Evolutionary conservation across 2,888 invertebrate genomes (phyloP), one percentile per base, ranked within the genome.

Genomic region (Sminthurinus aureus): DNA sequence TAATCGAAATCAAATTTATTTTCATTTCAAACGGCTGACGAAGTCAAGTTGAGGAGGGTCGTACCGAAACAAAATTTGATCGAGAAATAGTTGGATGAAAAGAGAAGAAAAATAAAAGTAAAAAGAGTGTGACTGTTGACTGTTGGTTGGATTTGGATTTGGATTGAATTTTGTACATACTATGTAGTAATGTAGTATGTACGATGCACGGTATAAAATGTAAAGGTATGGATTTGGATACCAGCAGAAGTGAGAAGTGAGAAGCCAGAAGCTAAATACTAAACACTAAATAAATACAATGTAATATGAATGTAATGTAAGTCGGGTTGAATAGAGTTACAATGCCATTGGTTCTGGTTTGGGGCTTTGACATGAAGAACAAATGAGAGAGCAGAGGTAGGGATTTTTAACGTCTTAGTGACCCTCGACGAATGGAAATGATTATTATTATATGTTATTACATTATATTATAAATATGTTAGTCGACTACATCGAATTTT

Each of bases 281-380:
- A 81, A 81, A 81, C 69, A 81, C 80, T 81, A 81, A 81, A 81
- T 51, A 64, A 80, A 67, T 81, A 75, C 51, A 80, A 83, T 81
- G 75, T 69, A 69, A 69, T 69, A 83, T 67, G 76, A 52, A 52
- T 71, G 58, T 58, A 58, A 58, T 58, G 9, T 2, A 15, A 18
- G 58, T 58, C 52, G 58, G 52, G 4, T 22, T 80, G 75, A 83
- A 83, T 83, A 51, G 80, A 69, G 20, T 50, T 20, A 81, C 82
- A 83, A 83, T 85, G 81, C 81, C 79, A 85, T 85, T 87, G 85
- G 85, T 85, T 87, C 83, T 84, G 85, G 85, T 85, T 83, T 85
- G 80, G 85, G 87, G 87, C 85, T 73, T 83, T 85, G 71, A 74
- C 71, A 66, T 76, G 69, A 9, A 78, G 64, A 67, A 74, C 83